Evolutionary conservation across 1,140 invertebrate genomes (phyloP).

Genomic region (Drosophila ambigua): DNA sequence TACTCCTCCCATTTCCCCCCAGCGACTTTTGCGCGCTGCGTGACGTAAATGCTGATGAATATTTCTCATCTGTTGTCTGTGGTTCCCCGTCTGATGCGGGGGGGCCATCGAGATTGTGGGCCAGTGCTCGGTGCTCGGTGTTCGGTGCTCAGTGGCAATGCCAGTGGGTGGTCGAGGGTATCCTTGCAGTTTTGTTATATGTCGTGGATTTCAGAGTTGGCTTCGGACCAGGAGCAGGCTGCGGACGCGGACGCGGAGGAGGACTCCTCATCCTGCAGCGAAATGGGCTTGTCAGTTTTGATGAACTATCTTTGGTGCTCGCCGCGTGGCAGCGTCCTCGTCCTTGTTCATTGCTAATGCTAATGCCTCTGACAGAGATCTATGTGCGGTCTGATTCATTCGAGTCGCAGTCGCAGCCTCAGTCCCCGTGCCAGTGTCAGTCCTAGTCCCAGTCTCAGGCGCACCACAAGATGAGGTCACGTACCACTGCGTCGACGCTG

Average conservation of each 20-base stretch:
- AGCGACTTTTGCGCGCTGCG: constrained; percentile 71
- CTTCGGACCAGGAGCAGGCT: constrained; percentile 8
- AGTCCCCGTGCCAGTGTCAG: constrained; percentile 1
- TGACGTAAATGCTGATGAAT: constrained; percentile 81
- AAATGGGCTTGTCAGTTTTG: constrained; percentile 80
- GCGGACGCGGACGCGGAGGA: not conserved
- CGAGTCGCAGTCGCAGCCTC: constrained; percentile 30
- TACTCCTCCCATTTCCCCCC: constrained; percentile 14
- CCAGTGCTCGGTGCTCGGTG: constrained; percentile 12
- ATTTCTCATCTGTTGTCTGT: constrained; percentile 66
- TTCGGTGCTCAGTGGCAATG: too few relatives aligned
- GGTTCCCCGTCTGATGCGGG: constrained; percentile 26
- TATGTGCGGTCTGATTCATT: constrained; percentile 78
- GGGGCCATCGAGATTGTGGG: not conserved
- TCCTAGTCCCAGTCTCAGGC: constrained; percentile 1
- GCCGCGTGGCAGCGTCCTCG: not conserved
- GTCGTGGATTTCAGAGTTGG: constrained; percentile 45
- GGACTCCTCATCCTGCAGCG: constrained; percentile 38
- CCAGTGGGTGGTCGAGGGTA: constrained; percentile 2
- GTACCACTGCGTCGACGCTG: constrained; percentile 61
- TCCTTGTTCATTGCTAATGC: constrained; percentile 62
- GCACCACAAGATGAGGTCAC: constrained; percentile 63
- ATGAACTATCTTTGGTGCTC: constrained; percentile 71
- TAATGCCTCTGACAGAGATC: constrained; percentile 74
- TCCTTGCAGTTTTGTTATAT: constrained; percentile 66